Conservation (phyloP, 2,888 invertebrate species). For the Trichopria drosophilae region DNA sequence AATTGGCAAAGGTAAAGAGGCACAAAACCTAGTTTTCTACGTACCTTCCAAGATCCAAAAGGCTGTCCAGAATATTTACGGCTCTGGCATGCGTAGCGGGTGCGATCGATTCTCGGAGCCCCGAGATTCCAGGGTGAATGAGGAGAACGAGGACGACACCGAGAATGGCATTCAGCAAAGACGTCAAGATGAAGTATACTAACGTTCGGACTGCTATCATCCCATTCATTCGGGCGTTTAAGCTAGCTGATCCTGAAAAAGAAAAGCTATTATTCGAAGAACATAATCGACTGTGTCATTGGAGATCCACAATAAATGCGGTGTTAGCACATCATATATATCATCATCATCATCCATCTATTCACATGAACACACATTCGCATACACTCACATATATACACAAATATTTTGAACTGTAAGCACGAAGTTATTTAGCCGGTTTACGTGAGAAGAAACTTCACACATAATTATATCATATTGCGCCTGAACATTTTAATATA, state of each 20-base stretch:
- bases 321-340: too few species aligned
- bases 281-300: too few species aligned
- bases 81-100: slow-evolving; percentile 62
- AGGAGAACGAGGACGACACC: slow-evolving; percentile 73
- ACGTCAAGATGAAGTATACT: slow-evolving; percentile 78
- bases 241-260: slow-evolving; percentile 74
- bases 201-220: slow-evolving; percentile 82
- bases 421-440: too few species aligned
- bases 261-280: slow-evolving; percentile 13
- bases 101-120: slow-evolving; percentile 62
- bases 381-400: too few species aligned
- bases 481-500: too few species aligned
- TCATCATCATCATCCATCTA: too few species aligned
- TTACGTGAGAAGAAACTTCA: too few species aligned
- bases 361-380: too few species aligned
- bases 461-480: too few species aligned
- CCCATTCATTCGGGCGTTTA: slow-evolving; percentile 85
- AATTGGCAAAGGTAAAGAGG: background rate
- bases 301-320: too few species aligned
- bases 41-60: slow-evolving; percentile 87
- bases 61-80: slow-evolving; percentile 79
- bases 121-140: slow-evolving; percentile 79
- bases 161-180: slow-evolving; percentile 77
- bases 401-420: too few species aligned
- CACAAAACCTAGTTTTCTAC: slow-evolving; percentile 32